Base-by-base conservation (phyloP, 92 coral and sea anemone species). In the Palythoa grandis region DNA sequence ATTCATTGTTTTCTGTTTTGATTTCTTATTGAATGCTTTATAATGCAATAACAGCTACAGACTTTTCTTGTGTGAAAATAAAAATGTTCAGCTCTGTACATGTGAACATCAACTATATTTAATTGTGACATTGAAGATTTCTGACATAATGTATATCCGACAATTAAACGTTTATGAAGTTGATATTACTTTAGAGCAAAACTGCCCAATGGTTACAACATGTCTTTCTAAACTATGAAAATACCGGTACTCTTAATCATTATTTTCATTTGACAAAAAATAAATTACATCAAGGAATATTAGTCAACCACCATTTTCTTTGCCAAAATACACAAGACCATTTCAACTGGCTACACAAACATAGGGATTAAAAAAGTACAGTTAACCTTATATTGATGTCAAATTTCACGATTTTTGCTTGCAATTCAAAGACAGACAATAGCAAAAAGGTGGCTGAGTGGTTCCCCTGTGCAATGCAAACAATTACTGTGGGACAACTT, bases 321-420 rank as follows among this genome's bases (percentile, higher is more conserved):
- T 68, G 43, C 37, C 72, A 68, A 68, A 65, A 19, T 65, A 20
- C 70, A 65, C 70, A 65, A 20, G 29, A 68, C 43, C 11, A 68
- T 68, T 68, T 68, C 43, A 68, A 68, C 15, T 68, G 72, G 72
- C 38, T 68, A 8, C 37, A 68, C 72, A 68, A 68, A 68, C 67
- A 60, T 60, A 60, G 23, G 6, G 5, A 24, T 68, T 68, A 22
- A 68, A 68, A 68, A 23, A 15, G 40, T 23, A 1, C 37, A 24
- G 72, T 11, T 24, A 68, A 68, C 16, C 4, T 68, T 23, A 23
- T 68, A 23, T 68, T 68, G 38, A 68, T 68, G 72, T 11, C 72
- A 68, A 68, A 23, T 68, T 68, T 68, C 40, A 68, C 72, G 16
- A 68, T 68, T 23, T 22, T 68, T 24, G 39, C 72, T 24, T 23